A percentile compares a stretch with the other conserved stretches of the same genome.
Conservation (phyloP, 1,140 invertebrate species). For the Plodia interpunctella region DNA sequence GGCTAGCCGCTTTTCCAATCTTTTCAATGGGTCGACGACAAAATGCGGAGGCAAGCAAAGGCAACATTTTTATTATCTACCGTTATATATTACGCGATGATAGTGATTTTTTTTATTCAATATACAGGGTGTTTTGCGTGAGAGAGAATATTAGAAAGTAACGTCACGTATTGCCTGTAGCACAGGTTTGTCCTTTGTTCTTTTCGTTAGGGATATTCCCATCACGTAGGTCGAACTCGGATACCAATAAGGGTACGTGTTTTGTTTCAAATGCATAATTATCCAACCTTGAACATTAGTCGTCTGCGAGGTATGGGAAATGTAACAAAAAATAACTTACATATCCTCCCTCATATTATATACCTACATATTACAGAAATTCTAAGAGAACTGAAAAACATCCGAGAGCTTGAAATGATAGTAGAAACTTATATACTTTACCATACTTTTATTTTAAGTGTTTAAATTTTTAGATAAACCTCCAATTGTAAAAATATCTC, state of each 20-base stretch:
- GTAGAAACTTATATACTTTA: no score
- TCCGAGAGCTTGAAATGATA: neutral
- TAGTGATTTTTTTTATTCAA: neutral
- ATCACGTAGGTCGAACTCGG: constrained; percentile 33
- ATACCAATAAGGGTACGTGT: constrained; percentile 39
- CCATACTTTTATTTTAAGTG: no score
- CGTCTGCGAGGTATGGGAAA: neutral
- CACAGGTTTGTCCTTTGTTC: constrained; percentile 39
- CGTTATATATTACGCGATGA: neutral
- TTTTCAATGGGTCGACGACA: constrained; percentile 4
- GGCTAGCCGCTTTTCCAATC: constrained; percentile 9
- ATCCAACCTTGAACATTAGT: constrained; percentile 18
- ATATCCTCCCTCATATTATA: no score
- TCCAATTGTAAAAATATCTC: no score
- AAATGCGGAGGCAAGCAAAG: neutral
- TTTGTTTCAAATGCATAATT: constrained; percentile 36
- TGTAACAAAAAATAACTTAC: no score
- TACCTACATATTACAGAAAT: no score
- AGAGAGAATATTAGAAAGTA: constrained; percentile 33
- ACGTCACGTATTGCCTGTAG: constrained; percentile 32
- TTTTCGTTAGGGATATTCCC: constrained; percentile 28
- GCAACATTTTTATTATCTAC: neutral
- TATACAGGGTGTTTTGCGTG: constrained; percentile 9
- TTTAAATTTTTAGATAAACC: no score
- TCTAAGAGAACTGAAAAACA: no score